Percentiles rank a stretch among this genome's conserved stretches.
phyloP scores from a whole-genome alignment of 2,797 vertebrate species.

The Gallinago solitaria region DNA sequence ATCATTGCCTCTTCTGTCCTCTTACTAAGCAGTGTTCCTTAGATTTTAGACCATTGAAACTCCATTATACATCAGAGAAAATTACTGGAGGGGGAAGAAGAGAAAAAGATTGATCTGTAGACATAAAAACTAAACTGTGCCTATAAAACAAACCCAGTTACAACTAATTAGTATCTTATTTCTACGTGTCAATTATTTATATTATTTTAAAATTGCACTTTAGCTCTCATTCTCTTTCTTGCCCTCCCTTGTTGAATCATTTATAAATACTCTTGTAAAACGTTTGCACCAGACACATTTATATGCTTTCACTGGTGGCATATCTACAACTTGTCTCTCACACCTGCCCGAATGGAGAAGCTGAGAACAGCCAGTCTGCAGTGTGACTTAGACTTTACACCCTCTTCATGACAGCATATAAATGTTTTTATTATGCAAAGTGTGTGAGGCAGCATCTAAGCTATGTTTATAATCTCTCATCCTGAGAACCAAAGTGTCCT shows the following conservation, averaged over 20 bases:
- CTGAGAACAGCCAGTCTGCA: slow-evolving; percentile 58
- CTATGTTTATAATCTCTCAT: slow-evolving; percentile 67
- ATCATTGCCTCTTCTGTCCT: slow-evolving; percentile 65
- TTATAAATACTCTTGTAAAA: slow-evolving; percentile 62
- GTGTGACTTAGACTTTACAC: slow-evolving; percentile 44
- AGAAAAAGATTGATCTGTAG: slow-evolving; percentile 70
- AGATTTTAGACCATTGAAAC: slow-evolving; percentile 65
- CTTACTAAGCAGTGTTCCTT: slow-evolving; percentile 62
- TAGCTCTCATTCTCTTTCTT: slow-evolving; percentile 66
- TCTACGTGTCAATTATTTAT: slow-evolving; percentile 80
- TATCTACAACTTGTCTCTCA: slow-evolving; percentile 60
- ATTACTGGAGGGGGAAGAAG: slow-evolving; percentile 57
- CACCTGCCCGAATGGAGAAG: slow-evolving; percentile 5
- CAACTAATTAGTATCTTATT: slow-evolving; percentile 72
- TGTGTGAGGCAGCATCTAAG: slow-evolving; percentile 69
- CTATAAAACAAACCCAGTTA: slow-evolving; percentile 70
- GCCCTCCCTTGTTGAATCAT: slow-evolving; percentile 56
- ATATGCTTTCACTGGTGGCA: slow-evolving; percentile 65
- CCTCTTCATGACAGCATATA: slow-evolving; percentile 63
- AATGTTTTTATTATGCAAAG: slow-evolving; percentile 74
- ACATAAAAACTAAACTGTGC: slow-evolving; percentile 71
- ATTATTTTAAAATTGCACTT: slow-evolving; percentile 82
- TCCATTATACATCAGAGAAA: slow-evolving; percentile 61
- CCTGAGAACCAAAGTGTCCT: slow-evolving; percentile 78
- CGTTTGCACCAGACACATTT: slow-evolving; percentile 65